Base-by-base conservation (phyloP, 2,797 vertebrate genomes). In the Scarus forsteni region DNA sequence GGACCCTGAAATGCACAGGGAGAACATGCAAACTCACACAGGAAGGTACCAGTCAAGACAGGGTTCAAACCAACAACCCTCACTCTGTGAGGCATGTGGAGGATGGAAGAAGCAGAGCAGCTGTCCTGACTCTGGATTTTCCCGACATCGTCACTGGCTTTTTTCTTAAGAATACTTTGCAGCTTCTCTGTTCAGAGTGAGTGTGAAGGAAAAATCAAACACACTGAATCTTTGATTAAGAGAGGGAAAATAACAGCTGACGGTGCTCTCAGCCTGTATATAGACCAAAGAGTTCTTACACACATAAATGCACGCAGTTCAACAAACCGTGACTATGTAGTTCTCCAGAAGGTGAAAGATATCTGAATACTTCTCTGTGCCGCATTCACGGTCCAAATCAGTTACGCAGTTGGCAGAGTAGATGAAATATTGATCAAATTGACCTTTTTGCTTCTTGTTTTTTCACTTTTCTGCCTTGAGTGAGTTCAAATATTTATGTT, bases 101-200 rank as follows among this genome's bases (percentile, higher is more conserved):
- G 58, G 65, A 77, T 74, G 52, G 40, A 70, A 61, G 61, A 59
- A 80, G n/a, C 70, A 66, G 67, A 77, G 44, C 77, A 79, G 18
- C 53, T 76, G 54, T 64, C 60, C 39, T 52, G 50, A 39, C 54
- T 56, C 58, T 59, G 48, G 43, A 54, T 56, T 72, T 71, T 64
- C n/a, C 52, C 57, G 5, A 44, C 54, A 71, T 59, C 16, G 11
- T 81, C 49, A 64, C 46, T 59, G 74, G 49, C 61, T 85, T 79
- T 78, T 77, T 85, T 79, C 45, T 72, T 55, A 70, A 69, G 45
- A 75, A 81, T 79, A 69, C 50, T 61, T 79, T 81, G 63, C 68
- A 60, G 66, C 56, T 18, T 71, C 64, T 81, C 36, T 82, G 79
- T 71, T 79, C 51, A 27, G 60, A 73, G 62, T 10, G 58, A 59